A percentile compares a stretch with the other conserved stretches of the same genome.
Evolutionary conservation across 2,797 vertebrate genomes (phyloP).

Genomic region (Lacerta bilineata): DNA sequence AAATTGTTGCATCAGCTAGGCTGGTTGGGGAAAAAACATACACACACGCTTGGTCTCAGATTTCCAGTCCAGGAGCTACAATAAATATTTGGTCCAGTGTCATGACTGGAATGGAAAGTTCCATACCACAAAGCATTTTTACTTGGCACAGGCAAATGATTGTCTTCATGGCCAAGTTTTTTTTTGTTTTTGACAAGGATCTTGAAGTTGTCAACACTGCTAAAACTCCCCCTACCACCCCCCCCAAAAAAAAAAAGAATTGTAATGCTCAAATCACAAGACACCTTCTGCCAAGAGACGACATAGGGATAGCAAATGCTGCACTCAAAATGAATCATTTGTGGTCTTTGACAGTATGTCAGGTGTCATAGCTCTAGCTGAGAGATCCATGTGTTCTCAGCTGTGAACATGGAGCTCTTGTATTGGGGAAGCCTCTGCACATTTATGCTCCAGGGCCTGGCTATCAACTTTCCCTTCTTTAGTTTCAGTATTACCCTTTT

Average conservation of each 20-base stretch:
- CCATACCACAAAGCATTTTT: neutral
- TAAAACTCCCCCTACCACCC: neutral
- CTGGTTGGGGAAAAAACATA: neutral
- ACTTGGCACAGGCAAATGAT: neutral
- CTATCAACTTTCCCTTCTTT: neutral
- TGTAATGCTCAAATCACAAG: neutral
- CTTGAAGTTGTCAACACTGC: neutral
- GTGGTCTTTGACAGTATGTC: neutral
- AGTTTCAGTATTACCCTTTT: too few relatives aligned
- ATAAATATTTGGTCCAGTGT: neutral
- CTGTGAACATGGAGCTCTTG: neutral
- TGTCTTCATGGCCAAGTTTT: neutral
- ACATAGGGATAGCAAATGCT: neutral
- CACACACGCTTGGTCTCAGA: neutral
- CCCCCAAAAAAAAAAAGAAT: too few relatives aligned
- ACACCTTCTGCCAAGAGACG: neutral
- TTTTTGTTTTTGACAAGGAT: constrained; percentile 29
- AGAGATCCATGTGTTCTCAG: neutral
- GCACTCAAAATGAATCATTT: neutral
- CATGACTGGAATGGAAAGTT: neutral
- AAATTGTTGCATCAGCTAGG: fast-evolving
- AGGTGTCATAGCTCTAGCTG: neutral
- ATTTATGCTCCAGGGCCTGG: neutral
- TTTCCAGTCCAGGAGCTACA: constrained; percentile 7
- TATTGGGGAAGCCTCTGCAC: too few relatives aligned